Conservation (phyloP, 2,113 vertebrate genomes). For the Notothenia rossii region DNA sequence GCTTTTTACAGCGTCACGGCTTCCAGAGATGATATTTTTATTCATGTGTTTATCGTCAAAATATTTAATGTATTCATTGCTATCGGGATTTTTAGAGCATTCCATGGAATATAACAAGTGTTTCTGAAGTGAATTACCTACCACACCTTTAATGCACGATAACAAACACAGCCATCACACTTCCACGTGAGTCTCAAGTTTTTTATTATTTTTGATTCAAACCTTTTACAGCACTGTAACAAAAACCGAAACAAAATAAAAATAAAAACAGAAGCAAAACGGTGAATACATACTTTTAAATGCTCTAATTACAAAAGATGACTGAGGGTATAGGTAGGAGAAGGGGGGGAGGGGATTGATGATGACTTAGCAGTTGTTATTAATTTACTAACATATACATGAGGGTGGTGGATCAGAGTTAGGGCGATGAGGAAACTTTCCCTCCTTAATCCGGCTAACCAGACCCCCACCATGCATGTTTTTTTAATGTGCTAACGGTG, state of each 20-base stretch:
- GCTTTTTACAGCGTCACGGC: too few relatives aligned
- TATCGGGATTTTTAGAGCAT: too few relatives aligned
- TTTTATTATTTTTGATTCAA: conserved; percentile 72
- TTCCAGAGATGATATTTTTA: too few relatives aligned
- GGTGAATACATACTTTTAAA: conserved; percentile 69
- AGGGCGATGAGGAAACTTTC: conserved; percentile 45
- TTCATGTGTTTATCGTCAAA: too few relatives aligned
- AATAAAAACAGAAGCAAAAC: conserved; percentile 40
- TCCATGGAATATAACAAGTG: too few relatives aligned
- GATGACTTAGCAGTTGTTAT: conserved; percentile 26
- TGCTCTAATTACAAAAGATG: conserved; percentile 74
- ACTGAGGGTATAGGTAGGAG: conserved; percentile 3
- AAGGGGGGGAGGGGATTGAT: conserved; percentile 6
- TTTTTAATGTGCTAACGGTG: conserved; percentile 33
- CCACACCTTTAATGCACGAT: too few relatives aligned
- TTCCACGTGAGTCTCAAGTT: conserved; percentile 58
- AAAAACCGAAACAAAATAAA: conserved; percentile 68
- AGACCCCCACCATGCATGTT: conserved; percentile 46
- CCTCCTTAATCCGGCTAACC: conserved; percentile 42
- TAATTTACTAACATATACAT: conserved; percentile 34
- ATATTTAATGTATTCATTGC: too few relatives aligned
- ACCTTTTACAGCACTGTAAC: conserved; percentile 81
- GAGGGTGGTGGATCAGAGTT: conserved; percentile 33
- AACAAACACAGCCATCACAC: conserved; percentile 9
- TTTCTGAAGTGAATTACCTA: too few relatives aligned